These are phyloP conservation scores for Parauchenoglanis ngamensis DNA, from an alignment of 2,797 vertebrate species.

Conservation along the genomic window DNA sequence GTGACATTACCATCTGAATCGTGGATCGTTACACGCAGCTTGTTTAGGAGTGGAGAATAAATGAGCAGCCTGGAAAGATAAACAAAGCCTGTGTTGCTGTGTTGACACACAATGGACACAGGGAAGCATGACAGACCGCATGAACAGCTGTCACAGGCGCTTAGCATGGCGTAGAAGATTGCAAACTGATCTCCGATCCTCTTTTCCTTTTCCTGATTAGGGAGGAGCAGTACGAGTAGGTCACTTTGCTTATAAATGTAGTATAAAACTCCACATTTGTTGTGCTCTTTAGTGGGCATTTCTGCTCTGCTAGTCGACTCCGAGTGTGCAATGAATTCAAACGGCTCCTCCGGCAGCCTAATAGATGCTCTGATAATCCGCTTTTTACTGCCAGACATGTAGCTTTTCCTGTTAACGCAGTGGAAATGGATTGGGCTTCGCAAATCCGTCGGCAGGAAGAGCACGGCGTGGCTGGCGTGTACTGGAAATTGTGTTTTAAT, in stretches of 20 bases:
- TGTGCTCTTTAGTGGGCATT: not conserved
- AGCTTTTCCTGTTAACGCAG: conserved; percentile 16
- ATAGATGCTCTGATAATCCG: conserved; percentile 40
- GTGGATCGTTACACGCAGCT: conserved; percentile 31
- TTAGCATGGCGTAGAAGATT: not conserved
- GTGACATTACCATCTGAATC: conserved; percentile 31
- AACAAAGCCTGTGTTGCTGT: conserved; percentile 44
- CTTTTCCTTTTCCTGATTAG: not conserved
- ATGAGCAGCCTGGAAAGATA: conserved; percentile 49
- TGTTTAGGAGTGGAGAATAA: conserved; percentile 37
- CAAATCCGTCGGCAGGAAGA: conserved; percentile 9
- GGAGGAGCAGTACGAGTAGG: not conserved
- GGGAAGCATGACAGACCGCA: conserved; percentile 7
- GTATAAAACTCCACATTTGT: not conserved
- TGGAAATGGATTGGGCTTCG: conserved; percentile 33
- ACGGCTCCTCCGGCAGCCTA: conserved; percentile 7
- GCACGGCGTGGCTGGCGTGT: not conserved
- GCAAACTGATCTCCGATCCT: conserved; percentile 11
- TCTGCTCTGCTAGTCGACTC: not conserved
- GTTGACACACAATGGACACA: conserved; percentile 41
- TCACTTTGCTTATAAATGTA: not conserved
- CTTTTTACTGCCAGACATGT: conserved; percentile 33
- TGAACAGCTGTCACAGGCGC: conserved; percentile 19
- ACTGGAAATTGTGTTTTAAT: conserved; percentile 14
- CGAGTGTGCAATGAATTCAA: conserved; percentile 21